Conservation (phyloP, 2,888 invertebrate species). For the Cancer borealis region DNA sequence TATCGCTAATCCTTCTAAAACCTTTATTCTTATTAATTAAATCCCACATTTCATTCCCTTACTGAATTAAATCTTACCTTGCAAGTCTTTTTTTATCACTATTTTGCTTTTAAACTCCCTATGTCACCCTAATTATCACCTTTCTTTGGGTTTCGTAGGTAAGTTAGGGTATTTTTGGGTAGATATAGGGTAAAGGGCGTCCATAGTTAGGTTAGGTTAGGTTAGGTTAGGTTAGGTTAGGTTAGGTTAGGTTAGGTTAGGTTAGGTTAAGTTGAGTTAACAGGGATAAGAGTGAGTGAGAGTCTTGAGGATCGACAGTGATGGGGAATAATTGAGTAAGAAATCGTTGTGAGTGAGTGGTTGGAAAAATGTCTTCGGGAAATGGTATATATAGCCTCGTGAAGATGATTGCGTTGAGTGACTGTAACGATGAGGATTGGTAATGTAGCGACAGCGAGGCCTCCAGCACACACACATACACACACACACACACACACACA, state of each 20-base stretch:
- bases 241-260: neutral
- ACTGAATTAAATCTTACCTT: neutral
- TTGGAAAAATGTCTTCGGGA: neutral
- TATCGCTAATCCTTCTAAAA: neutral
- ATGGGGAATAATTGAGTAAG: neutral
- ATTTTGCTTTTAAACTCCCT: neutral
- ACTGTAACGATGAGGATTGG: neutral
- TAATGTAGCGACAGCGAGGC: neutral
- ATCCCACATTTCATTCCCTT: neutral
- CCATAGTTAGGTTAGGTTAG: neutral
- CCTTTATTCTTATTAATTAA: neutral
- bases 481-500: too few species aligned
- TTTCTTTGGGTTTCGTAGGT: too few species aligned
- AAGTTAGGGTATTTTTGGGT: neutral
- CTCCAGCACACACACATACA: neutral
- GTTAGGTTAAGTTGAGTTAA: neutral
- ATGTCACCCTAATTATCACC: too few species aligned
- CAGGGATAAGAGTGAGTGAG: neutral
- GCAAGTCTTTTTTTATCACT: neutral
- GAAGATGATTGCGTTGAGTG: neutral
- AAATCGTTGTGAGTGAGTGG: constrained; percentile 2
- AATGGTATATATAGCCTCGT: neutral
- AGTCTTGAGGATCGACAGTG: neutral
- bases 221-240: neutral
- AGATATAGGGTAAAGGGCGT: neutral